Evolutionary conservation across 2,888 invertebrate species (phyloP).

Genomic region (Noctua janthina): DNA sequence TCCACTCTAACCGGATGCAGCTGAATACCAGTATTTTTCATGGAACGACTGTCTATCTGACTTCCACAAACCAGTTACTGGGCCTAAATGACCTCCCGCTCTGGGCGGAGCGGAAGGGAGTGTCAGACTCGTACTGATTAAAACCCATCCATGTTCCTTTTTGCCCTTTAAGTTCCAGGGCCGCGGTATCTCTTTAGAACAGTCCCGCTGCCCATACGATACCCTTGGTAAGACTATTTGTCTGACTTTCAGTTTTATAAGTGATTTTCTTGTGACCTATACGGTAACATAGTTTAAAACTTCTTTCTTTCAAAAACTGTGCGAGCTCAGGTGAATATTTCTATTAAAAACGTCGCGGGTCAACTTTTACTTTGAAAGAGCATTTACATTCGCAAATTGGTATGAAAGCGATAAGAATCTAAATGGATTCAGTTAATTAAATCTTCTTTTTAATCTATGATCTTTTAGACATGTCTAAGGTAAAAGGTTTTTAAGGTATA

Average conservation of each 20-base stretch:
- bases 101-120: too few relatives aligned
- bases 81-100: too few relatives aligned
- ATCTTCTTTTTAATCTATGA: constrained; percentile 46
- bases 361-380: constrained; percentile 51
- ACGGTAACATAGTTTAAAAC: not conserved
- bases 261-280: not conserved
- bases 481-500: constrained; percentile 11
- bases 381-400: constrained; percentile 54
- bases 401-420: constrained; percentile 54
- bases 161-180: too few relatives aligned
- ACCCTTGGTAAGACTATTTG: too few relatives aligned
- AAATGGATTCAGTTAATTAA: constrained; percentile 52
- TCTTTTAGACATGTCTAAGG: constrained; percentile 26
- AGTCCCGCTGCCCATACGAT: too few relatives aligned
- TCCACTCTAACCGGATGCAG: too few relatives aligned
- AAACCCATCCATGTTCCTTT: too few relatives aligned
- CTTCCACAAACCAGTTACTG: too few relatives aligned
- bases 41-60: too few relatives aligned
- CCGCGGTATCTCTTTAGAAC: too few relatives aligned
- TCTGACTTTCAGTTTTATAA: not conserved
- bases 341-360: constrained; percentile 42
- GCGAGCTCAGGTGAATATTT: constrained; percentile 46
- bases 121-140: too few relatives aligned
- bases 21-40: too few relatives aligned
- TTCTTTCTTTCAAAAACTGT: not conserved